These are phyloP conservation scores for Ephialtes manifestator DNA, from an alignment of 2,888 invertebrate species.

Conservation along the genomic window DNA sequence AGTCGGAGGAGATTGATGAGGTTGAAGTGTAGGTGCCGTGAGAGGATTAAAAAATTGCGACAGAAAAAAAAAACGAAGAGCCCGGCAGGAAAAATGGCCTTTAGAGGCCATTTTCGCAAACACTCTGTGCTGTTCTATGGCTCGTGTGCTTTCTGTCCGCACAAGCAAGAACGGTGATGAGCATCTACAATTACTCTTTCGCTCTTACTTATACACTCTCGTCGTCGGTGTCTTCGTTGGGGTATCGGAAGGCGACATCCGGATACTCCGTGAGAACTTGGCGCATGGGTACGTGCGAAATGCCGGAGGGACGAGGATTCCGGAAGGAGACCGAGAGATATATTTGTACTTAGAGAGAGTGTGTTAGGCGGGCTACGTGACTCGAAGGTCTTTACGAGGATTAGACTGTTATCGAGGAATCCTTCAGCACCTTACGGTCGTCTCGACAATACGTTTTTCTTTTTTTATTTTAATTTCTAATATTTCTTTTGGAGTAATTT, in stretches of 20 bases:
- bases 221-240: constrained; percentile 17
- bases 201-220: constrained; percentile 31
- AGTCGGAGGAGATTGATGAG: constrained; percentile 78
- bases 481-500: background rate
- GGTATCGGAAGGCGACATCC: constrained; percentile 1
- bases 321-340: constrained; percentile 3
- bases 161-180: constrained; percentile 68
- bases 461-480: background rate
- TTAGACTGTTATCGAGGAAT: constrained; percentile 33
- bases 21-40: constrained; percentile 73
- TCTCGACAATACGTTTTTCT: background rate
- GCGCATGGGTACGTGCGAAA: constrained; percentile 19
- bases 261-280: constrained; percentile 28
- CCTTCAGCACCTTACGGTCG: constrained; percentile 1
- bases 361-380: constrained; percentile 28
- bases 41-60: constrained; percentile 77
- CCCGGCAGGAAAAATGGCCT: constrained; percentile 10
- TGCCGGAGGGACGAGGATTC: constrained; percentile 13
- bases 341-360: constrained; percentile 19
- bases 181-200: constrained; percentile 74
- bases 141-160: constrained; percentile 27
- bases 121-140: background rate
- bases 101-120: background rate
- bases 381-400: constrained; percentile 28
- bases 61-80: constrained; percentile 65